phyloP scores from a whole-genome alignment of 2,888 invertebrate genomes.

The Ditula angustiorana region DNA sequence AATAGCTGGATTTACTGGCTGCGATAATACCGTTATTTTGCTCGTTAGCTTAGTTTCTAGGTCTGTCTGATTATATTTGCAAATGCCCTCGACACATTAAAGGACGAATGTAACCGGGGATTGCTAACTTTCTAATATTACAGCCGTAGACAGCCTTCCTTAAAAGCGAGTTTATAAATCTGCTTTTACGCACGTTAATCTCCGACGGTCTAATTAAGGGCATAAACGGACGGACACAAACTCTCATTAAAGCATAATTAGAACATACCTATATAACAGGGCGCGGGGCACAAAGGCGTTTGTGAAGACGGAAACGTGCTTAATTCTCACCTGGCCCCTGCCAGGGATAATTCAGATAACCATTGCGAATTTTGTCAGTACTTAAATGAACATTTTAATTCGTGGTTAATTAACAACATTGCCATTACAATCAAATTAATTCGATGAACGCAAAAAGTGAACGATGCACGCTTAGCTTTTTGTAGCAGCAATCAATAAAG shows the following conservation, averaged over 20 bases:
- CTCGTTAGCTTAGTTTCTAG: constrained; percentile 62
- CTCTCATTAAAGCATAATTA: constrained; percentile 47
- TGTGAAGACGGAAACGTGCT: constrained; percentile 49
- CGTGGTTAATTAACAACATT: too few relatives aligned
- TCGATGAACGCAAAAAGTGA: constrained; percentile 1
- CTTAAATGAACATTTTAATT: constrained; percentile 7
- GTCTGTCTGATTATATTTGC: constrained; percentile 53
- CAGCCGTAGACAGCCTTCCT: not conserved
- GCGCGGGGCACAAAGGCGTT: constrained; percentile 45
- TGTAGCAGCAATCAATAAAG: constrained; percentile 10
- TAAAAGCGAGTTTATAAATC: not conserved
- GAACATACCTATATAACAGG: constrained; percentile 45
- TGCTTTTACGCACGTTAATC: constrained; percentile 35
- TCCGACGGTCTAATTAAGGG: constrained; percentile 50
- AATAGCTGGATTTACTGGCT: constrained; percentile 55
- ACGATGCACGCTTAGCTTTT: not conserved
- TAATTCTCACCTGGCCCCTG: constrained; percentile 52
- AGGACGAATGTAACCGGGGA: constrained; percentile 26
- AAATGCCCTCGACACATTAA: constrained; percentile 39
- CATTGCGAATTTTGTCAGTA: not conserved
- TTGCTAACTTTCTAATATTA: constrained; percentile 16
- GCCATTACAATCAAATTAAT: constrained; percentile 8
- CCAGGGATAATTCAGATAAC: constrained; percentile 20
- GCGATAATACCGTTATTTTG: constrained; percentile 61
- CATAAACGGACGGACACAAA: constrained; percentile 47